phyloP scores from a whole-genome alignment of 2,797 vertebrate genomes.

The Gymnoscopelus braueri region DNA sequence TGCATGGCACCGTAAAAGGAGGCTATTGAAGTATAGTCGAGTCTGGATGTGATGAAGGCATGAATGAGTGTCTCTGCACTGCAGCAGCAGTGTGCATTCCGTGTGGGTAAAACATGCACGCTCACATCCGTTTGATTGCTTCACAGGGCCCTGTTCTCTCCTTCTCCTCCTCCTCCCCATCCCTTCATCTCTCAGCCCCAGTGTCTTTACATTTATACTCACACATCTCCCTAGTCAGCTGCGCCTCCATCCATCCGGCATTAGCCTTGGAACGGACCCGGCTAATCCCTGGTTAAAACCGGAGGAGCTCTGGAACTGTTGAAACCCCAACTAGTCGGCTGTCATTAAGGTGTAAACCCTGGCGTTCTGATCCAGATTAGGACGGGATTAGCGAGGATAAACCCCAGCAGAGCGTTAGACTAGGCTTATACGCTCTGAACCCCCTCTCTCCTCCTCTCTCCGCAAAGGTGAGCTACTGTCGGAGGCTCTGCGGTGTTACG shows the following conservation, averaged over 20 bases:
- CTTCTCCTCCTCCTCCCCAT: slow-evolving; percentile 28
- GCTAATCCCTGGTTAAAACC: slow-evolving; percentile 79
- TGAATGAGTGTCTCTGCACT: too few relatives aligned
- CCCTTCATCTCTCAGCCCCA: slow-evolving; percentile 49
- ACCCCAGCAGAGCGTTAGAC: slow-evolving; percentile 73
- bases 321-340: slow-evolving; percentile 79
- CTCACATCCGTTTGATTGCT: slow-evolving; percentile 1
- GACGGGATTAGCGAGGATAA: slow-evolving; percentile 79
- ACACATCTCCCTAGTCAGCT: not conserved
- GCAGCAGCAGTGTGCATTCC: slow-evolving; percentile 14
- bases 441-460: slow-evolving; percentile 61
- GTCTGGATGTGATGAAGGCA: too few relatives aligned
- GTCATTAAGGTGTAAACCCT: slow-evolving; percentile 77
- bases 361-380: slow-evolving; percentile 80
- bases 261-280: slow-evolving; percentile 61
- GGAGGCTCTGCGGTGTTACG: slow-evolving; percentile 71
- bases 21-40: too few relatives aligned
- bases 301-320: slow-evolving; percentile 56
- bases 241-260: slow-evolving; percentile 44
- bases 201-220: not conserved
- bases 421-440: slow-evolving; percentile 75
- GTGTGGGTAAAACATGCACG: slow-evolving; percentile 14
- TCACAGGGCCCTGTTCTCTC: not conserved
- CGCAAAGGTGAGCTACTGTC: slow-evolving; percentile 72
- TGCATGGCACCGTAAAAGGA: too few relatives aligned